A percentile compares a stretch with the other conserved stretches of the same genome.
Conservation (phyloP, 2,888 invertebrate genomes). For the Mesorhabditis belari region DNA sequence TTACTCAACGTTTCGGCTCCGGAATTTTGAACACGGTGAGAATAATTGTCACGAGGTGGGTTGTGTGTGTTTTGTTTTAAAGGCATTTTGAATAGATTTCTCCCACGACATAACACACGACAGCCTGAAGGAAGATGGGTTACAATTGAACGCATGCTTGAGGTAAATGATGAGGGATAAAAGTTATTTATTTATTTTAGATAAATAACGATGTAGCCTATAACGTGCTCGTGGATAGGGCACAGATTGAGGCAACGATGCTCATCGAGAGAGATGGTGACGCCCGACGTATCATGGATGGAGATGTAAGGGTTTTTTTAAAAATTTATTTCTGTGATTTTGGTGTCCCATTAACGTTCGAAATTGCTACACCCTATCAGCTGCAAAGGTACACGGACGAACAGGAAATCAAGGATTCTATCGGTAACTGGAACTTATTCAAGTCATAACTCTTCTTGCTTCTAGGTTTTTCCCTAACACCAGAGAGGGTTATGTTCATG, state of each 20-base stretch:
- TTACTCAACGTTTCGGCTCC: no score
- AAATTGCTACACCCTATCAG: slow-evolving; percentile 17
- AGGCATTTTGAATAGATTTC: no score
- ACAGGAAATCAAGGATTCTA: slow-evolving; percentile 5
- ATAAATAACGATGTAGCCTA: slow-evolving; percentile 8
- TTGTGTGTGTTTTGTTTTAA: no score
- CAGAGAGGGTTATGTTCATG: no score
- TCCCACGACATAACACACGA: no score
- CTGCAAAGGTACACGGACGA: slow-evolving; percentile 19
- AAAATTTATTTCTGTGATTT: slow-evolving; percentile 3
- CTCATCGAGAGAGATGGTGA: slow-evolving; percentile 32
- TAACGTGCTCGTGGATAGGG: slow-evolving; percentile 32
- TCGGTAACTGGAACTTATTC: no score
- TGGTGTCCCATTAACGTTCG: slow-evolving; percentile 24
- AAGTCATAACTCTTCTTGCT: not conserved
- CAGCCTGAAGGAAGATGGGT: not conserved
- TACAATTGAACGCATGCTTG: not conserved
- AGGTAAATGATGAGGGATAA: not conserved
- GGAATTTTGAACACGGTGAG: no score
- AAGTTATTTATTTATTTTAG: not conserved
- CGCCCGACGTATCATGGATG: slow-evolving; percentile 34
- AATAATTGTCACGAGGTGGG: no score
- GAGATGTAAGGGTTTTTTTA: slow-evolving; percentile 13
- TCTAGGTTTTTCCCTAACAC: not conserved
- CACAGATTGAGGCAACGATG: slow-evolving; percentile 25